Conservation (phyloP, 2,888 invertebrate genomes). For the Epinotia nisella region DNA sequence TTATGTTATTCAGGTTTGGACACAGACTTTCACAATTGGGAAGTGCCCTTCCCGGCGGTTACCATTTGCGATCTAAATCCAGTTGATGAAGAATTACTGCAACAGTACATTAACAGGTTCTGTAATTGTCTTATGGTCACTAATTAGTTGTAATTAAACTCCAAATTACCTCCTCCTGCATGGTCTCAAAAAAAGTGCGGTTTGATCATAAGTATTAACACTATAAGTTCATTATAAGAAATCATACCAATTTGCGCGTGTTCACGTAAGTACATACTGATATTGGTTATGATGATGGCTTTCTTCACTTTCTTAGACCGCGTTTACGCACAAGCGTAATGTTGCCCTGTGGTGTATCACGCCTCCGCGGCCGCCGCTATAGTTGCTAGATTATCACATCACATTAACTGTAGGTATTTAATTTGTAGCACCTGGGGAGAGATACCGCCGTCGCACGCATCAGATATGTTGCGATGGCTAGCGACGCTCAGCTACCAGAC, state of each 20-base stretch:
- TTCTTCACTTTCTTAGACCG: too few species aligned
- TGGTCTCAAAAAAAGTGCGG: too few species aligned
- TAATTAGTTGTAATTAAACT: background rate
- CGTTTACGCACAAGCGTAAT: too few species aligned
- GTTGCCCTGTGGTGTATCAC: too few species aligned
- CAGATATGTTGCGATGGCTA: conserved; percentile 74
- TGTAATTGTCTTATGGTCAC: background rate
- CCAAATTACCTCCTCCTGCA: too few species aligned
- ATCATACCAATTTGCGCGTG: background rate
- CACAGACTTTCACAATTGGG: conserved; percentile 92
- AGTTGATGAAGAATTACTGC: conserved; percentile 78
- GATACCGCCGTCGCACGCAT: conserved; percentile 64
- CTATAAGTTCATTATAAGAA: background rate
- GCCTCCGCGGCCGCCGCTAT: too few species aligned
- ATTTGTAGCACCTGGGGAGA: conserved; percentile 66
- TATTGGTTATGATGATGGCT: too few species aligned
- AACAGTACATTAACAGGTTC: conserved; percentile 76
- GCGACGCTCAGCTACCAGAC: conserved; percentile 74
- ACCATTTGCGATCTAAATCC: conserved; percentile 86
- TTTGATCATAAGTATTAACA: background rate
- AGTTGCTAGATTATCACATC: background rate
- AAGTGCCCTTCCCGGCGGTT: conserved; percentile 90
- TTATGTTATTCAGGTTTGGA: conserved; percentile 83
- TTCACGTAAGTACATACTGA: too few species aligned
- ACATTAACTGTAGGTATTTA: background rate